Conservation (phyloP, 1,140 invertebrate species). For the Gonioctena quinquepunctata region DNA sequence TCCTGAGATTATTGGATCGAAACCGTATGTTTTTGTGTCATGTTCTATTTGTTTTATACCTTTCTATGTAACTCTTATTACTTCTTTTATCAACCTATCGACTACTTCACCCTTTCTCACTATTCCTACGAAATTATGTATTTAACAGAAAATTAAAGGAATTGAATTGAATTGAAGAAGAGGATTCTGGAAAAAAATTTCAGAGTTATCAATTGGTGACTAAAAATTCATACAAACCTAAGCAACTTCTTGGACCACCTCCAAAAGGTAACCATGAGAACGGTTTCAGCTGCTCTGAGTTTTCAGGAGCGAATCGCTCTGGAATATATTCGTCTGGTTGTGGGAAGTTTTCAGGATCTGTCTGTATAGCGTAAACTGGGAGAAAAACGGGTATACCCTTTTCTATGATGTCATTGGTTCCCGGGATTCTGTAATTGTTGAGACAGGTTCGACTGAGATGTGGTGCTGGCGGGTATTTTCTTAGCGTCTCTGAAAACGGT, state of each 20-base stretch:
- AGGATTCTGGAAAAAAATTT: too few relatives aligned
- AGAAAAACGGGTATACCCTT: conserved; percentile 49
- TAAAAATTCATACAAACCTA: too few relatives aligned
- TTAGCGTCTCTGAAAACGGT: conserved; percentile 56
- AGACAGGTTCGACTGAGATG: conserved; percentile 50
- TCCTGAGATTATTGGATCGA: too few relatives aligned
- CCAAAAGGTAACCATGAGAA: conserved; percentile 61
- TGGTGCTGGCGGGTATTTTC: conserved; percentile 56
- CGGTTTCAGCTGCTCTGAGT: conserved; percentile 21
- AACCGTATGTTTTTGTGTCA: too few relatives aligned
- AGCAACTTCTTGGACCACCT: conserved; percentile 63
- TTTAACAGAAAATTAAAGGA: too few relatives aligned
- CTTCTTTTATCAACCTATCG: too few relatives aligned
- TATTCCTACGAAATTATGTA: too few relatives aligned
- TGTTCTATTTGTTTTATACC: too few relatives aligned
- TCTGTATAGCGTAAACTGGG: conserved; percentile 54
- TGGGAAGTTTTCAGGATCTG: conserved; percentile 52
- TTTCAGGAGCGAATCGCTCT: conserved; percentile 57
- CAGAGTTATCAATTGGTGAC: too few relatives aligned
- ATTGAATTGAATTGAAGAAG: too few relatives aligned
- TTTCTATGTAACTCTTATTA: too few relatives aligned
- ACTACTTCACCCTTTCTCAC: too few relatives aligned
- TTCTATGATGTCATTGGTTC: conserved; percentile 50
- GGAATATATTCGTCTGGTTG: conserved; percentile 58
- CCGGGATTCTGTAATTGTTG: conserved; percentile 56